Evolutionary conservation across 2,113 vertebrate species (phyloP), one percentile per base, ranked within the genome.

Genomic region (Sceloporus undulatus): DNA sequence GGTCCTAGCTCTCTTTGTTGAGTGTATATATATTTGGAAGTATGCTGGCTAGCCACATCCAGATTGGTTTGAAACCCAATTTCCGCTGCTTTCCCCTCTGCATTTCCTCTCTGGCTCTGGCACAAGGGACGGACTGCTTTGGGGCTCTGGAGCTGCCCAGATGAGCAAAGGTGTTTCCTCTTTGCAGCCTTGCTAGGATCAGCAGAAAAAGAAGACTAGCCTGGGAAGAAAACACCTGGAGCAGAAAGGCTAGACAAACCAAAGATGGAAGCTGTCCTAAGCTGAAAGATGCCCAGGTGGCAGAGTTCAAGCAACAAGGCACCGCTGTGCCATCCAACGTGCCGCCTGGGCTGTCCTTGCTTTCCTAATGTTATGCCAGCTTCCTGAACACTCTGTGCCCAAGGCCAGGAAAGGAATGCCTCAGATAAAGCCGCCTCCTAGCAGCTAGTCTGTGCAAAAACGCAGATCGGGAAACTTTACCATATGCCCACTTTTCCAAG

Each of bases 161-260:
- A 16, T 25, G 38, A 54, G 29, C 74, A 79, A 87, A 85, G 56
- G 40, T 65, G 68, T 73, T 88, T 83, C 83, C 88, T 27, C 56
- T 10, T 59, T 38, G 9, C 23, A 13, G 27, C 21, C 76, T 27
- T 29, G 52, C n/a, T n/a, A 19, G 52, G 14, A 48, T 79, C 76
- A 85, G 87, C 81, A 84, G 87, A 79, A 79, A 71, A 9, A 42
- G 14, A 38, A 1, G 34, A 0, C 27, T 1, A 5, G 70, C 8
- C 34, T 21, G 42, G 34, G 40, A 77, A 65, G 71, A 54, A n/a
- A 54, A 29, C 14, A 9, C 48, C 40, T 1, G 21, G 21, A 4
- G 2, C 48, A 7, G 29, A 10, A 4, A 27, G 19, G 59, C 9
- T 10, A 25, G 27, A 11, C 14, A 0, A 42, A 66, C 5, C 1